Base-by-base conservation (phyloP, 2,797 vertebrate species). In the Acipenser transmontanus region DNA sequence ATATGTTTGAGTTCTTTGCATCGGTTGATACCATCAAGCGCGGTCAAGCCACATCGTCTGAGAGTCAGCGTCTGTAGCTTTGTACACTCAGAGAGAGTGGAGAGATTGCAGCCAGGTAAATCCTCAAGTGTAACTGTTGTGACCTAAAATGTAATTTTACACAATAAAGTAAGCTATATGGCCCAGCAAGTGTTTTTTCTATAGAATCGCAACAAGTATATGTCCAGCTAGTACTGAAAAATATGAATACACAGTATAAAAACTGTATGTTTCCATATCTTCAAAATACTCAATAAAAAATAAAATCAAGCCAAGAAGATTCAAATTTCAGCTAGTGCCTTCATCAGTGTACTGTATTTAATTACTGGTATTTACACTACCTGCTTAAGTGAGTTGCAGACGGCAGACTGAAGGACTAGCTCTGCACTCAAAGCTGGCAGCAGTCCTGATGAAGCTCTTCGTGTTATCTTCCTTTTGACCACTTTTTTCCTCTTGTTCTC, bases 11-110 rank as follows among this genome's bases (percentile, higher is more conserved):
- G 82, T 14, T 87, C 73, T 77, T 75, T 77, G 73, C 95, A 89
- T 49, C 73, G 77, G 69, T 64, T 87, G 71, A 98, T 63, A 70
- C 89, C 81, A 6, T 95, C 88, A 74, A 99, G 74, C 0, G 88
- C 82, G 70, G 61, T 84, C 73, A 99, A 87, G 63, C 91, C 86
- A 72, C 96, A 99, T 68, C 85, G 87, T 67, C 68, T 87, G 62
- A 98, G 82, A 14, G 86, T 93, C 60, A 99, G 81, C 71, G 87
- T 82, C 72, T 80, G 89, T 48, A 99, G 90, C 12, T 69, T 84
- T 50, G 59, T 1, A 73, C 95, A 98, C 66, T 89, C 81, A 0
- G 86, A 82, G 49, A 98, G 78, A 0, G 93, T 91, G 51, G 90
- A 92, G 12, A 97, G 82, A 72, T 81, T 89, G 47, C 89, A 96